Conservation (phyloP, 2,113 vertebrate genomes). For the Epinephelus cyanopodus region DNA sequence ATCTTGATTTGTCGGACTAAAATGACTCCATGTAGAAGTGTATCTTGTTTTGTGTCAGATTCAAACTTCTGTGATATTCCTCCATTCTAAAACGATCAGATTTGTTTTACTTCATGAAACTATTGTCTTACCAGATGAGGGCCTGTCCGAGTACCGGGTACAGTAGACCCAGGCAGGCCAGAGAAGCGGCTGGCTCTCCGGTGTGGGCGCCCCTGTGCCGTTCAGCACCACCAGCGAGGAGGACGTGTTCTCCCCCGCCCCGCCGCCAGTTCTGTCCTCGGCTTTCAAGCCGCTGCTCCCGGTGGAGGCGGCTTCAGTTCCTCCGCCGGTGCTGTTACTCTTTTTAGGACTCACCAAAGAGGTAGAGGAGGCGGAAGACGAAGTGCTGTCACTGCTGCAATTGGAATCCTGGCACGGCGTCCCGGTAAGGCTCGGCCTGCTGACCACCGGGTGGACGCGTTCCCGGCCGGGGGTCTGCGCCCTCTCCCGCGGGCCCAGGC, state of each 20-base stretch:
- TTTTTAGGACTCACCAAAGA: constrained; percentile 63
- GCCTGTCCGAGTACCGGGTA: constrained; percentile 95
- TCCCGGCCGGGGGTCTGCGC: constrained; percentile 83
- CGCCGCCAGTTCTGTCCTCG: constrained; percentile 78
- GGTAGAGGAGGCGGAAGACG: constrained; percentile 78
- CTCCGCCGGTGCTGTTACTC: constrained; percentile 36
- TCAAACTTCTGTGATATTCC: neutral
- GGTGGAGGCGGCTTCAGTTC: neutral
- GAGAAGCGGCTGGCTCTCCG: constrained; percentile 88
- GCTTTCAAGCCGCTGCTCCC: constrained; percentile 64
- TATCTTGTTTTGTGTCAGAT: neutral
- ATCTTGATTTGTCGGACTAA: neutral
- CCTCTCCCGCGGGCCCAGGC: constrained; percentile 78
- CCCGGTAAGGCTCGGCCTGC: constrained; percentile 79
- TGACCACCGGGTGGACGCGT: constrained; percentile 79
- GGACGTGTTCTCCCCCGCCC: constrained; percentile 80
- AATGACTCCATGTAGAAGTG: neutral
- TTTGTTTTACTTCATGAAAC: constrained; percentile 28
- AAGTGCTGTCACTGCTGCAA: constrained; percentile 86
- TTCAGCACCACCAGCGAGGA: constrained; percentile 86
- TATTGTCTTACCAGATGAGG: constrained; percentile 94
- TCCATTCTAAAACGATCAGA: neutral
- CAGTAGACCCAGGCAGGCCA: constrained; percentile 99
- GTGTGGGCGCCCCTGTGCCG: constrained; percentile 81
- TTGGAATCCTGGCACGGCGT: constrained; percentile 85